Conservation (phyloP, 2,113 vertebrate genomes). For the Albula glossodonta region DNA sequence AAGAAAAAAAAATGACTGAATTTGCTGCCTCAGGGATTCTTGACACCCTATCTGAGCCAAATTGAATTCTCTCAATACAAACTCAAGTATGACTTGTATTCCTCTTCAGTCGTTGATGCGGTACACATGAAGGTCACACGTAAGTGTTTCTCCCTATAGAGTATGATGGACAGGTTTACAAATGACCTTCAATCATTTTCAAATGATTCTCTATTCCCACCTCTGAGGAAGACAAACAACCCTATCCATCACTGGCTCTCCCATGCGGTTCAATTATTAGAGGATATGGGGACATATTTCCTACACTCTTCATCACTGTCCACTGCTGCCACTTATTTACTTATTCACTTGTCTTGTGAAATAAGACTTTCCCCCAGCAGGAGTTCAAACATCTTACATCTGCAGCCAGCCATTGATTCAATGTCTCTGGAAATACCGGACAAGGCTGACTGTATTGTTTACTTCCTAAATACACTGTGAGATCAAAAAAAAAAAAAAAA, state of each 20-base stretch:
- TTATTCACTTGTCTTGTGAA: slow-evolving; percentile 2
- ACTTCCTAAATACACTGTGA: not conserved
- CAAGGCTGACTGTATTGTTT: not conserved
- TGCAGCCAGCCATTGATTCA: slow-evolving; percentile 24
- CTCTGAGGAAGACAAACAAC: slow-evolving; percentile 38
- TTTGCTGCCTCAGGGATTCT: slow-evolving; percentile 1
- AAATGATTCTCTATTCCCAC: slow-evolving; percentile 35
- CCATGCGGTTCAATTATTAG: slow-evolving; percentile 32
- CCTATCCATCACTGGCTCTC: slow-evolving; percentile 29
- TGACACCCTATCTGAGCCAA: not conserved
- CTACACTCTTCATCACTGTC: slow-evolving; percentile 32
- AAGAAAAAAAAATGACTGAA: not conserved
- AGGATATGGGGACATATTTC: slow-evolving; percentile 27
- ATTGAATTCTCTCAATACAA: slow-evolving; percentile 31
- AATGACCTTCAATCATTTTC: slow-evolving; percentile 45
- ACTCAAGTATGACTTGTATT: slow-evolving; percentile 28
- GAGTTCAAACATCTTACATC: slow-evolving; percentile 8
- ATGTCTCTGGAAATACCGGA: slow-evolving; percentile 15
- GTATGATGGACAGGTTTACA: slow-evolving; percentile 17
- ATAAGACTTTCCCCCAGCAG: slow-evolving; percentile 20
- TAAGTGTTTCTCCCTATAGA: slow-evolving; percentile 26
- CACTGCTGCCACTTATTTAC: slow-evolving; percentile 3
- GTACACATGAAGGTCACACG: slow-evolving; percentile 31
- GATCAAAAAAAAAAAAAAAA: not conserved
- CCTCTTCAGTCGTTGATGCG: slow-evolving; percentile 16